phyloP scores from a whole-genome alignment of 2,797 vertebrate species.

The Manis crassicaudata region DNA sequence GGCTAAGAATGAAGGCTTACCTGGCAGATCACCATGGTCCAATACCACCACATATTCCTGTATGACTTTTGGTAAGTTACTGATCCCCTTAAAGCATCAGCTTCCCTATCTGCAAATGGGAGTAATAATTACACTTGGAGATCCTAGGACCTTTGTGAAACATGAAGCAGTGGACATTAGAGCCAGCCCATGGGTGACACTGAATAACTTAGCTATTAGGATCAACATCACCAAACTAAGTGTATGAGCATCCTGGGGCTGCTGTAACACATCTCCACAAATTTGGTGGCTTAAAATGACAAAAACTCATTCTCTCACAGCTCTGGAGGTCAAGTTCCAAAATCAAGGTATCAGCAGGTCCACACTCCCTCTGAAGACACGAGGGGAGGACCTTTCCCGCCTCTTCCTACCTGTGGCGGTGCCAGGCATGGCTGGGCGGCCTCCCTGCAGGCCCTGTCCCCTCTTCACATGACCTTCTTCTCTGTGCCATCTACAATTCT shows the following conservation, averaged over 20 bases:
- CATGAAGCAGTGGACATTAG: fast-evolving
- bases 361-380: neutral
- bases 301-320: neutral
- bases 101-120: neutral
- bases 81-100: neutral
- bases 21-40: neutral
- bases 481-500: neutral
- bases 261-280: neutral
- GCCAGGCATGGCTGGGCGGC: neutral
- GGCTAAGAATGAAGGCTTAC: neutral
- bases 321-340: neutral
- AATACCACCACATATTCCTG: fast-evolving
- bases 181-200: neutral
- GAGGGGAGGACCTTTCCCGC: neutral
- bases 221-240: neutral
- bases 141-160: neutral
- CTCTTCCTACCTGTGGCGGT: neutral
- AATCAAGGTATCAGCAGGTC: neutral
- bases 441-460: neutral
- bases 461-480: neutral
- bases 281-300: neutral
- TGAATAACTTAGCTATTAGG: neutral
- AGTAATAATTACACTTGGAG: neutral
- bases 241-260: neutral
- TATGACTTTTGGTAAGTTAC: neutral